Evolutionary conservation across 2,797 vertebrate genomes (phyloP), one percentile per base, ranked within the genome.

Genomic region (Borostomias antarcticus): DNA sequence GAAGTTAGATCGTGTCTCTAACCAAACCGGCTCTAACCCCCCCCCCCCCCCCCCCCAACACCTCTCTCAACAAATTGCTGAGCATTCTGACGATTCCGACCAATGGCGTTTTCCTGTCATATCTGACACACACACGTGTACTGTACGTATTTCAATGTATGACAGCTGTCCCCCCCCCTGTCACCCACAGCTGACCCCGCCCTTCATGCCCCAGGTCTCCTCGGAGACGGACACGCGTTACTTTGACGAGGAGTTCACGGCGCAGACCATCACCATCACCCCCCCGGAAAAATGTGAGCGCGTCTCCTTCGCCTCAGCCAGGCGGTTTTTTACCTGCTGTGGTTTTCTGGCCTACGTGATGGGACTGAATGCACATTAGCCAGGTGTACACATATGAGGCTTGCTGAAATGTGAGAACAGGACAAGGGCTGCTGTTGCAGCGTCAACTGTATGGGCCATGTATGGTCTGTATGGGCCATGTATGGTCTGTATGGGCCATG

Each of bases 251-350:
- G 97, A 98, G 91, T 98, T 98, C 88, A 98, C 97, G 48, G 97
- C 96, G 79, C 97, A 98, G 91, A 98, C 95, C 93, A 98, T 98
- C 92, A 98, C 97, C 83, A 98, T 98, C 91, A 98, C 96, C 19
- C 97, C 97, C 3, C 97, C 97, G 0, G 92, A 93, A 30, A 93
- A 93, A 82, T 93, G 92, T 93, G 66, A 86, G 80, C 64, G 17
- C 1, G 25, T 45, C 11, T 64, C 15, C 11, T 2, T 1, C 21
- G 5, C 11, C 13, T 9, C 15, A 6, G 8, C 5, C 9, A 2
- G 25, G 6, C 28, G 17, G 8, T 7, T 21, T 28, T 28, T 45
- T 45, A 13, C 10, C 7, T 10, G 1, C 2, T 28, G 37, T n/a
- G 33, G 23, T 37, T 59, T 37, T 15, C 23, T 25, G 25, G 6